Evolutionary conservation across 2,113 vertebrate genomes (phyloP), one percentile per base, ranked within the genome.

Genomic region (Marmota flaviventris): DNA sequence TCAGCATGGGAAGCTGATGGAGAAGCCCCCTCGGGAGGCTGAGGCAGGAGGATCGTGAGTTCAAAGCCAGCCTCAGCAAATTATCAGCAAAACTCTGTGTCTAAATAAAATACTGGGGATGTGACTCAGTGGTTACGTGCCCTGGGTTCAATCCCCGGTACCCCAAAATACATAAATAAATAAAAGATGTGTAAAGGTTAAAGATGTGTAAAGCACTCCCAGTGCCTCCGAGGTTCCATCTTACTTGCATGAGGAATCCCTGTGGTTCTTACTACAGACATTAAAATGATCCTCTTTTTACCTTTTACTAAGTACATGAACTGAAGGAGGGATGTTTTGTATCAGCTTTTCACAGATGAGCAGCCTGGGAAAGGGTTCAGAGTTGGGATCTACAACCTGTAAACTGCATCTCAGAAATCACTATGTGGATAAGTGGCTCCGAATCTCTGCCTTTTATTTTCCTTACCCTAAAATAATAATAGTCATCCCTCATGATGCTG

Each of bases 291-390:
- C 12, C 12, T 63, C 42, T 56, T 48, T 56, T 2, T 1, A 2
- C n/a, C 51, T 12, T 45, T 91, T 73, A n/a, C 17, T 3, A 85
- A 85, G 42, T 48, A 29, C 37, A 72, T 3, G 5, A 37, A 39
- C n/a, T 32, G 51, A 61, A 32, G 8, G 27, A 81, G 4, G 37
- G 48, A 27, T 84, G 34, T 22, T 83, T 63, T 63, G 18, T 20
- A 70, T 17, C n/a, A 95, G 25, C 16, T 85, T 94, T 89, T 84
- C 70, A 89, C 27, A 86, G 32, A 42, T 83, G 67, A 84, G 29
- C 48, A 32, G 13, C 18, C 6, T 13, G 27, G 13, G 24, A 65
- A 56, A 78, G 27, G 83, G 45, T 13, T 27, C 12, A 17, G 61
- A 42, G 11, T 5, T 86, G 88, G 53, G 24, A 34, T 78, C 77